phyloP scores from a whole-genome alignment of 2,797 vertebrate species.

The Channallabes apus region DNA sequence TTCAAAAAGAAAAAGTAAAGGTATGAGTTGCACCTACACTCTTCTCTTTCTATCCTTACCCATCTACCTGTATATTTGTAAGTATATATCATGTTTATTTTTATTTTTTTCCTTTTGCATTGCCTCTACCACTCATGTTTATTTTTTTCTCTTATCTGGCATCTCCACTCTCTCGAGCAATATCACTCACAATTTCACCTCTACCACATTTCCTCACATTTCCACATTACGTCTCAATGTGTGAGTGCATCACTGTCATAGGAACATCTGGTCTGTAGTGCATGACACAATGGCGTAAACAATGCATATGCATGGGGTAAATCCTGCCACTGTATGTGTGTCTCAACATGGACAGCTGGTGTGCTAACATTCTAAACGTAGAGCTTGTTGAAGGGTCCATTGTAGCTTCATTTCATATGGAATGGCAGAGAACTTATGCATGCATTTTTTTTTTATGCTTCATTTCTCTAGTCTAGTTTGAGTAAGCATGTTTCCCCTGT shows the following conservation, averaged over 20 bases:
- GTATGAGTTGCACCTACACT: neutral
- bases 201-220: conserved; percentile 19
- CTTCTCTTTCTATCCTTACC: neutral
- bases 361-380: neutral
- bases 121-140: neutral
- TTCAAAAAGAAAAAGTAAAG: conserved; percentile 16
- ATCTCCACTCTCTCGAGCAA: neutral
- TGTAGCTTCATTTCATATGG: neutral
- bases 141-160: neutral
- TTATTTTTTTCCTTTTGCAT: neutral
- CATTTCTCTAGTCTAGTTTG: neutral
- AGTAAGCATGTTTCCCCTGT: neutral
- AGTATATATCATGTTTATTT: neutral
- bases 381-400: neutral
- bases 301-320: neutral
- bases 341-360: neutral
- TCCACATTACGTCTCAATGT: neutral
- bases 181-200: conserved; percentile 13
- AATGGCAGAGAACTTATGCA: neutral
- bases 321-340: neutral
- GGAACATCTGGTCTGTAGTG: neutral
- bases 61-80: neutral
- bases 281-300: neutral
- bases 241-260: conserved; percentile 27
- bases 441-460: neutral